Percentiles rank a stretch among this genome's conserved stretches.
Conservation (phyloP, 2,888 invertebrate genomes). For the Cantharis rustica region DNA sequence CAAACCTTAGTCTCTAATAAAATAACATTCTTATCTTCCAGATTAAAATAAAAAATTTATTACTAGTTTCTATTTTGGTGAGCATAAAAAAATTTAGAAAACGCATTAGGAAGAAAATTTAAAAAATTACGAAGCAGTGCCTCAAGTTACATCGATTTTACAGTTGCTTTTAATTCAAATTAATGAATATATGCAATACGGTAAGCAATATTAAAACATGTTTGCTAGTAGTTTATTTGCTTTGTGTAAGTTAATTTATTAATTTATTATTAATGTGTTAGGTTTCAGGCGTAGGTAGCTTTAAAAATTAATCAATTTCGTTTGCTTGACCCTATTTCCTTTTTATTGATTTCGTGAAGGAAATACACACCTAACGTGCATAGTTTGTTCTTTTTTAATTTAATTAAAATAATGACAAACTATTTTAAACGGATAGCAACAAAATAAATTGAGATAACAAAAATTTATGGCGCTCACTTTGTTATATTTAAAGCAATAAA, state of each 20-base stretch:
- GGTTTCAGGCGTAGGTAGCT: not conserved
- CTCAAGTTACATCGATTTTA: not conserved
- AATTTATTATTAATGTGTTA: not conserved
- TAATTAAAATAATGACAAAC: not conserved
- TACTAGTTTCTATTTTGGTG: not conserved
- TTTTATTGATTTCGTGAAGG: not conserved
- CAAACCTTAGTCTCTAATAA: not conserved
- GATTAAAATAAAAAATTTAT: not conserved
- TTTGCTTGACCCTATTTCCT: not conserved
- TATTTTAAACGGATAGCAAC: not conserved
- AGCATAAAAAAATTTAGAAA: not conserved
- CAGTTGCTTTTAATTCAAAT: not conserved
- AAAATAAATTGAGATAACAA: not conserved
- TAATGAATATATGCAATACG: not conserved
- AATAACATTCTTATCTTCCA: not conserved
- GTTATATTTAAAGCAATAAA: not conserved
- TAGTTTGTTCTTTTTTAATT: not conserved
- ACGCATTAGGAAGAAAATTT: not conserved
- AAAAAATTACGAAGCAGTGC: not conserved
- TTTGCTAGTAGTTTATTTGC: not conserved
- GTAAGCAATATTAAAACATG: not conserved
- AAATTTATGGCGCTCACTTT: not conserved
- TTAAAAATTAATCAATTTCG: not conserved
- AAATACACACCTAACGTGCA: not conserved
- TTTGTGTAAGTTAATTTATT: not conserved